Evolutionary conservation across 1,140 invertebrate genomes (phyloP).

Genomic region (Drosophila prosaltans): DNA sequence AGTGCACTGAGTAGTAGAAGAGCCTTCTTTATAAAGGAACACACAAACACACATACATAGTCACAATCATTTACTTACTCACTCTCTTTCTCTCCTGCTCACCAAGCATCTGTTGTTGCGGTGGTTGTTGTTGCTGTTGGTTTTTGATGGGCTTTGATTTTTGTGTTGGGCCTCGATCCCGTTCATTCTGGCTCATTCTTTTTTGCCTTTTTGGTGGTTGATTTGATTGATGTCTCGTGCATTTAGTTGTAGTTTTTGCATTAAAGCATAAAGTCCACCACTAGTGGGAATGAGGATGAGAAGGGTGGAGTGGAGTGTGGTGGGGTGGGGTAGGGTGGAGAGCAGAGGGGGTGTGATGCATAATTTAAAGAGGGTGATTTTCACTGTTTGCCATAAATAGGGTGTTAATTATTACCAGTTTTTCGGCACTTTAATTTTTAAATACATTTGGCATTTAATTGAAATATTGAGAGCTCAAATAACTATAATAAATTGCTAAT

Average conservation of each 20-base stretch:
- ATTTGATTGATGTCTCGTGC: constrained; percentile 9
- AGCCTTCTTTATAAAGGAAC: constrained; percentile 2
- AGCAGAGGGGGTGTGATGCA: background rate
- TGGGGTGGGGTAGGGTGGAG: background rate
- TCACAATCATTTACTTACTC: background rate
- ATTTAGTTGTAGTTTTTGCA: constrained; percentile 8
- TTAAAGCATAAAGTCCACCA: background rate
- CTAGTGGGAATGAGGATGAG: background rate
- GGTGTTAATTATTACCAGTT: constrained; percentile 9
- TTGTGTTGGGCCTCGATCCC: background rate
- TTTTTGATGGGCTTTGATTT: constrained; percentile 14
- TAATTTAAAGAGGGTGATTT: background rate
- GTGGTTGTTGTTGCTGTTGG: constrained; percentile 17
- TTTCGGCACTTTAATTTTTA: background rate
- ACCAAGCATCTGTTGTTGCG: constrained; percentile 8
- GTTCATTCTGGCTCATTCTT: too few species aligned
- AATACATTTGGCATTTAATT: background rate
- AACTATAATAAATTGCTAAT: background rate
- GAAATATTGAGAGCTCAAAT: background rate
- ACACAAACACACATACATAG: background rate
- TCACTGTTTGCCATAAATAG: background rate
- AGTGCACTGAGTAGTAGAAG: background rate
- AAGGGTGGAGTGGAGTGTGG: background rate
- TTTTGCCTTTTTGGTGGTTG: constrained; percentile 3
- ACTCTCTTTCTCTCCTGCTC: background rate